Evolutionary conservation across 2,113 vertebrate genomes (phyloP), one percentile per base, ranked within the genome.

Genomic region (Rafetus swinhoei): DNA sequence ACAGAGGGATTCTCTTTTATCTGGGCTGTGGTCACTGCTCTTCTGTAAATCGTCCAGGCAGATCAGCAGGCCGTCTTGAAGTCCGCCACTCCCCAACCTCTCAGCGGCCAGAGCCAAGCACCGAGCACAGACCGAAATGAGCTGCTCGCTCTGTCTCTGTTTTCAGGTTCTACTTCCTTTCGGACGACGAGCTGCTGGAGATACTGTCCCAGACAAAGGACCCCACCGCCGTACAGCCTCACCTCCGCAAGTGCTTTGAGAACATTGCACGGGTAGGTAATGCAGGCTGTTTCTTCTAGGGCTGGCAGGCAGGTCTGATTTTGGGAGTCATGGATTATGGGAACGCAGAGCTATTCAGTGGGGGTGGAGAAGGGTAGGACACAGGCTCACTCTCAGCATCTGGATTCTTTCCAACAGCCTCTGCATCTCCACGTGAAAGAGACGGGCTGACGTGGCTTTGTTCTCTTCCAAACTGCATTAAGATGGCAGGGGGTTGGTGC

Each of bases 101-200:
- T 60, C 59, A 29, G 25, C 39, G 35, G 56, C 25, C n/a, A 7
- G 21, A n/a, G 53, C 53, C 56, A 8, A 45, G 22, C 22, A 7
- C 39, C n/a, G 19, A 25, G 35, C 39, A 25, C 6, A 76, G 39
- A 45, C 35, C 35, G 25, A 76, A 76, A n/a, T 87, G 27, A 95
- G 14, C 35, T 39, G 89, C 53, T 21, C 35, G 60, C 15, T 8
- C 6, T 53, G 25, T 86, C 21, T 35, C 72, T 88, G 32, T 92
- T 93, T 98, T 84, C 93, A 99, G 99, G 95, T 99, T 99, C 97
- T 99, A 99, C 97, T 99, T 99, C 97, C 98, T 99, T 85, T 99
- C 99, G 50, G 99, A 99, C 22, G 99, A 99, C 80, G 99, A 99
- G 93, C 98, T 99, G 21, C 97, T 99, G 85, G 99, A 99, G 97